These are phyloP conservation scores for Cossypha heuglini DNA, from an alignment of 2,797 vertebrate species.

Conservation along the genomic window DNA sequence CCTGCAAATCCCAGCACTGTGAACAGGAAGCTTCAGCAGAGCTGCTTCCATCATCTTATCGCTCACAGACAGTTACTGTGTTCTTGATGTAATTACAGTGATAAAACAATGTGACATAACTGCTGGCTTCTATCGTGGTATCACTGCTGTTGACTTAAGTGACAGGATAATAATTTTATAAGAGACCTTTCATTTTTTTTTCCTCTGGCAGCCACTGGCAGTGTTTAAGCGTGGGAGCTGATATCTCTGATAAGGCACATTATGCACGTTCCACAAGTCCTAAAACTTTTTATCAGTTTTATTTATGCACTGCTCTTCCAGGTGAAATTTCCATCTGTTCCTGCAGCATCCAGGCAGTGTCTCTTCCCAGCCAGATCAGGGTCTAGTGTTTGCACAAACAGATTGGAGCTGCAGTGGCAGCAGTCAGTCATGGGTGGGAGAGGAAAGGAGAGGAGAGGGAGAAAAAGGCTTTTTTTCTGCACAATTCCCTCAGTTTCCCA, in stretches of 20 bases:
- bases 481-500: neutral
- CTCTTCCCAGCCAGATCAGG: neutral
- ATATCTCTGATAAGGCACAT: constrained; percentile 47
- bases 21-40: constrained; percentile 68
- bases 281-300: constrained; percentile 53
- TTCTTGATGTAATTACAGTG: constrained; percentile 79
- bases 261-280: constrained; percentile 10
- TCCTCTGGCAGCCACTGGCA: constrained; percentile 26
- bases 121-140: constrained; percentile 73
- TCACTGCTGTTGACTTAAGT: constrained; percentile 76
- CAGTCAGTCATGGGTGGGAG: neutral
- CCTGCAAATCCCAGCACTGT: constrained; percentile 68
- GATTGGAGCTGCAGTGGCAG: neutral
- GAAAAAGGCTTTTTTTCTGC: neutral
- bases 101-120: constrained; percentile 79
- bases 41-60: constrained; percentile 75
- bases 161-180: constrained; percentile 78
- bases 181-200: constrained; percentile 72
- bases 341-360: neutral
- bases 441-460: neutral
- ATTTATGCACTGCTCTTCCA: constrained; percentile 26
- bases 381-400: neutral
- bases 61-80: constrained; percentile 75
- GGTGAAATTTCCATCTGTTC: constrained; percentile 16
- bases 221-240: constrained; percentile 36